These are phyloP conservation scores for Channa maculata DNA, from an alignment of 2,113 vertebrate species.

Conservation along the genomic window DNA sequence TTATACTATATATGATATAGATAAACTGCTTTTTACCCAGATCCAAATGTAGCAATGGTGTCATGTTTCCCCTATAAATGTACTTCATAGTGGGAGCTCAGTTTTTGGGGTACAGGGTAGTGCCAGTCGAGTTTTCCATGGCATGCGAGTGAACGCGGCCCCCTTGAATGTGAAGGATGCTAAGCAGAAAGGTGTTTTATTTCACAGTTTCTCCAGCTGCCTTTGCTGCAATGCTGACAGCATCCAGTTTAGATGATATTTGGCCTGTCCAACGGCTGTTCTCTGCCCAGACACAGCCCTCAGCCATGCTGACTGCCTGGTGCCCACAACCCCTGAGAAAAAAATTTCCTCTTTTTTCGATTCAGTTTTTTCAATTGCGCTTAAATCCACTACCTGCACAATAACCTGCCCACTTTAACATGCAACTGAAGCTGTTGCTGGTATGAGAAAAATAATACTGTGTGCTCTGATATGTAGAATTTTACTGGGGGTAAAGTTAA, in stretches of 20 bases:
- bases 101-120: not conserved
- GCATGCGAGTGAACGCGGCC: slow-evolving; percentile 66
- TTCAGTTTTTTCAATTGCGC: slow-evolving; percentile 37
- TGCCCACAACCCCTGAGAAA: slow-evolving; percentile 54
- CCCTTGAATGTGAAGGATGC: slow-evolving; percentile 71
- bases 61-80: slow-evolving; percentile 69
- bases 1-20: not conserved
- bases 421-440: slow-evolving; percentile 37
- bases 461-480: slow-evolving; percentile 1
- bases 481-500: slow-evolving; percentile 20
- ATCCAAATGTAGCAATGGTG: slow-evolving; percentile 68
- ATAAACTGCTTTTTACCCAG: slow-evolving; percentile 26
- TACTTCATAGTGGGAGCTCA: slow-evolving; percentile 26
- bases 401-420: slow-evolving; percentile 34
- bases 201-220: slow-evolving; percentile 89
- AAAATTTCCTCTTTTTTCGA: slow-evolving; percentile 41
- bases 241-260: slow-evolving; percentile 79
- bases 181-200: slow-evolving; percentile 77
- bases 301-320: slow-evolving; percentile 44
- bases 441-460: slow-evolving; percentile 36
- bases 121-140: slow-evolving; percentile 54
- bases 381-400: slow-evolving; percentile 64
- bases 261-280: slow-evolving; percentile 55
- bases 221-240: slow-evolving; percentile 81
- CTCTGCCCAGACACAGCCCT: slow-evolving; percentile 30